Evolutionary conservation across 2,113 vertebrate genomes (phyloP), one percentile per base, ranked within the genome.

Genomic region (Naja naja): DNA sequence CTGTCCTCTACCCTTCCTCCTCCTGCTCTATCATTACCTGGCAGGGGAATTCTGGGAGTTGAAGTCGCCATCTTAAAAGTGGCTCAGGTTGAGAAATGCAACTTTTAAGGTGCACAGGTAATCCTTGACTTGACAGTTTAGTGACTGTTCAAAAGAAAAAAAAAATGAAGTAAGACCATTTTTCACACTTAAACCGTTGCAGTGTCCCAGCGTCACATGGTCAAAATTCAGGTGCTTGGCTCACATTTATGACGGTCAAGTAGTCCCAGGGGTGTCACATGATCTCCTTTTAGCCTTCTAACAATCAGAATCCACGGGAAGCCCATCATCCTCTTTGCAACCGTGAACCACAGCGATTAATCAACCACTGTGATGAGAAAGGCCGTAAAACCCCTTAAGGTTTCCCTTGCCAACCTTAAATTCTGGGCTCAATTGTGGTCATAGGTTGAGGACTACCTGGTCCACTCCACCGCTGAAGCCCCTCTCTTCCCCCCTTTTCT

Each of bases 251-350:
- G 60, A 14, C 0, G 1, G 12, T n/a, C 0, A n/a, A n/a, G 12
- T 12, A n/a, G 0, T n/a, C 27, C 27, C 0, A 0, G 27, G 23
- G 23, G 20, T 1, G 58, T 60, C 25, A 60, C 25, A 4, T 14
- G 27, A n/a, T 60, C 30, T 30, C 64, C 60, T 64, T 64, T 60
- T 14, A 11, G 30, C 27, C 60, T 64, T 11, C 30, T n/a, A 8
- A 5, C 5, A 1, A n/a, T 0, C 64, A 5, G 16, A 69, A 16
- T 16, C 30, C 5, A n/a, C 0, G 12, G 30, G 30, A 14, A n/a
- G 30, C 12, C 4, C 1, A n/a, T n/a, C 5, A n/a, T 69, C n/a
- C 30, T 6, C 30, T 14, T 30, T 4, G 12, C 27, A 2, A 1
- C 60, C 1, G 27, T 30, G 4, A 64, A n/a, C 11, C 1, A 4